Percentiles rank a stretch among this genome's conserved stretches.
Evolutionary conservation across 2,888 invertebrate genomes (phyloP).

Genomic region (Phyllotreta striolata): DNA sequence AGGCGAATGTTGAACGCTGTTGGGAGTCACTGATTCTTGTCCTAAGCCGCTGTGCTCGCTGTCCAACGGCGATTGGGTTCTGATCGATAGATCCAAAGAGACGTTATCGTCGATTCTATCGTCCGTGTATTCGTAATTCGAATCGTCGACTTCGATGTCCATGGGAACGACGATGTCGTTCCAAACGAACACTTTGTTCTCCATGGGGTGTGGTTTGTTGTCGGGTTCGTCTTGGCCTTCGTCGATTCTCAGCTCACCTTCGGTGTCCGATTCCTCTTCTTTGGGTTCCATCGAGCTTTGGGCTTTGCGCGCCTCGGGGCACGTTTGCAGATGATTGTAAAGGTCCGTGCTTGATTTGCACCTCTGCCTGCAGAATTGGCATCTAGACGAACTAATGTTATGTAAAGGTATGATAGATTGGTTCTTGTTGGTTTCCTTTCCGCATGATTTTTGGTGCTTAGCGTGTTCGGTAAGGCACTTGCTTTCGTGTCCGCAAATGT

Average conservation of each 20-base stretch:
- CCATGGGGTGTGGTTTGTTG: constrained; percentile 75
- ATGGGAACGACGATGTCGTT: constrained; percentile 69
- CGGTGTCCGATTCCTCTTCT: constrained; percentile 51
- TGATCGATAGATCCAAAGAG: constrained; percentile 56
- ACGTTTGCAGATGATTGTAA: constrained; percentile 76
- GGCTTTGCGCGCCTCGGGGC: constrained; percentile 65
- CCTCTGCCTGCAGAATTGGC: constrained; percentile 85
- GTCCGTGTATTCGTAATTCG: constrained; percentile 57
- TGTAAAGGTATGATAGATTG: constrained; percentile 57
- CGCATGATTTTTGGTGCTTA: constrained; percentile 77
- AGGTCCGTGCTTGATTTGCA: constrained; percentile 87
- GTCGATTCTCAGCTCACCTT: constrained; percentile 47
- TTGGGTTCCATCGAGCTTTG: constrained; percentile 50
- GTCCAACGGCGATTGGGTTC: constrained; percentile 59
- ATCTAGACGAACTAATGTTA: constrained; percentile 75
- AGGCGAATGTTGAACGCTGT: constrained; percentile 44
- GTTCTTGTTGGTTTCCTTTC: constrained; percentile 53
- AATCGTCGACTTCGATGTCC: constrained; percentile 57
- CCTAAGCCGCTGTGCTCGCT: constrained; percentile 56
- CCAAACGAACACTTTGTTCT: constrained; percentile 84
- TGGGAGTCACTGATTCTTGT: constrained; percentile 44
- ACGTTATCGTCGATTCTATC: constrained; percentile 58
- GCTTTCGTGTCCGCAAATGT: constrained; percentile 77
- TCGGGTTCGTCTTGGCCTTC: constrained; percentile 49
- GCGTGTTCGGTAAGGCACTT: constrained; percentile 84